These are phyloP conservation scores for Cetonia aurata DNA, from an alignment of 2,888 invertebrate species.

Conservation along the genomic window DNA sequence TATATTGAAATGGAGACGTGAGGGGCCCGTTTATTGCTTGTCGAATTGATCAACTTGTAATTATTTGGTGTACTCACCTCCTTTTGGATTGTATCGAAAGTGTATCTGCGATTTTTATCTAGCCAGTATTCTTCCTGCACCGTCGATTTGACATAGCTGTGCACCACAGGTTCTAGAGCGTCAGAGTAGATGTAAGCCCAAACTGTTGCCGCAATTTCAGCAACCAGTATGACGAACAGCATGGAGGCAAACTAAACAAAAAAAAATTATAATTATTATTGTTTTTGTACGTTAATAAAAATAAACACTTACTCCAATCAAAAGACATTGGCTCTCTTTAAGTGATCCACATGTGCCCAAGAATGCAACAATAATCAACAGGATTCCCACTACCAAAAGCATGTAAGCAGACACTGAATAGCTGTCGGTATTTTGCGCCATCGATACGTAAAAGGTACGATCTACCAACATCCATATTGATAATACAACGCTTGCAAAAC, in stretches of 20 bases:
- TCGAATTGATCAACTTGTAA: neutral
- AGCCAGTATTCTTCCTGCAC: slow-evolving; percentile 75
- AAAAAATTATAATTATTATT: too few species aligned
- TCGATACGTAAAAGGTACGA: slow-evolving; percentile 78
- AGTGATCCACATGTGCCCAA: slow-evolving; percentile 88
- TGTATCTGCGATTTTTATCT: slow-evolving; percentile 69
- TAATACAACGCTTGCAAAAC: slow-evolving; percentile 76
- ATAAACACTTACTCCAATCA: slow-evolving; percentile 75
- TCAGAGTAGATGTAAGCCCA: slow-evolving; percentile 82
- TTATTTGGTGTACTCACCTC: slow-evolving; percentile 67
- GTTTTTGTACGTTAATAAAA: neutral
- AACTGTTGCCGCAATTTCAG: slow-evolving; percentile 82
- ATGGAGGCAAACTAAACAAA: slow-evolving; percentile 80
- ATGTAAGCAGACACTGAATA: slow-evolving; percentile 80
- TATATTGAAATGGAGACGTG: too few species aligned
- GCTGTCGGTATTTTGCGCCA: slow-evolving; percentile 74
- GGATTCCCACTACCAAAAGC: slow-evolving; percentile 77
- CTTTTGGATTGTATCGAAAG: slow-evolving; percentile 77
- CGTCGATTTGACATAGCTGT: slow-evolving; percentile 73
- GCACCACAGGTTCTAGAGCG: slow-evolving; percentile 74
- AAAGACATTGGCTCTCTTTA: slow-evolving; percentile 82
- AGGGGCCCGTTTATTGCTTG: too few species aligned
- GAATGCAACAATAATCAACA: slow-evolving; percentile 82
- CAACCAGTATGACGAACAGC: slow-evolving; percentile 81
- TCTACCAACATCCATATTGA: slow-evolving; percentile 85